Conservation (phyloP, 1,140 invertebrate genomes). For the Habropoda laboriosa region DNA sequence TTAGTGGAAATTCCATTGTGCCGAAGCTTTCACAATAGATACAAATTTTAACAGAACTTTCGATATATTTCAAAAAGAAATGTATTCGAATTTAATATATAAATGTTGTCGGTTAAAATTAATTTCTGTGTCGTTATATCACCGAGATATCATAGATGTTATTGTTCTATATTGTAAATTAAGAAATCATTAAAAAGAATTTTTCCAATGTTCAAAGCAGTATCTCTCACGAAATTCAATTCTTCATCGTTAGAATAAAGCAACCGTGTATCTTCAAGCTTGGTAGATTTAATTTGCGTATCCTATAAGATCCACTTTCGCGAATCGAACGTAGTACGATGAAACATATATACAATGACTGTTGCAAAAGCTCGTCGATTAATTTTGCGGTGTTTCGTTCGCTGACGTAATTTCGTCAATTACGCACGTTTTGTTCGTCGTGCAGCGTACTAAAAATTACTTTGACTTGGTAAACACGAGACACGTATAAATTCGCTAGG, state of each 20-base stretch:
- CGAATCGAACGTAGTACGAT: conserved; percentile 14
- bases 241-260: background rate
- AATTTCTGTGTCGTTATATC: background rate
- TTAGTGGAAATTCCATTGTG: conserved; percentile 23
- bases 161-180: background rate
- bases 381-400: background rate
- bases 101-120: background rate
- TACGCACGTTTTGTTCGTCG: background rate
- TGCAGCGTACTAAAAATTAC: background rate
- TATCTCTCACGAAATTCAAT: background rate
- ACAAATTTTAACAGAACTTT: background rate
- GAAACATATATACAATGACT: conserved; percentile 13
- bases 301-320: conserved; percentile 12
- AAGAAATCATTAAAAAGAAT: background rate
- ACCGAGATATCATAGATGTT: background rate
- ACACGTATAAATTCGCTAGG: background rate
- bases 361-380: background rate
- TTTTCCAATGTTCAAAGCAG: background rate
- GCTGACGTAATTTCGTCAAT: background rate
- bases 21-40: conserved; percentile 9
- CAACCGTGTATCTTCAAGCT: background rate
- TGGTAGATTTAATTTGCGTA: background rate
- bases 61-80: background rate
- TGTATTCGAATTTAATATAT: background rate
- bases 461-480: background rate